phyloP scores from a whole-genome alignment of 2,888 invertebrate genomes.

The Tridacna crocea region DNA sequence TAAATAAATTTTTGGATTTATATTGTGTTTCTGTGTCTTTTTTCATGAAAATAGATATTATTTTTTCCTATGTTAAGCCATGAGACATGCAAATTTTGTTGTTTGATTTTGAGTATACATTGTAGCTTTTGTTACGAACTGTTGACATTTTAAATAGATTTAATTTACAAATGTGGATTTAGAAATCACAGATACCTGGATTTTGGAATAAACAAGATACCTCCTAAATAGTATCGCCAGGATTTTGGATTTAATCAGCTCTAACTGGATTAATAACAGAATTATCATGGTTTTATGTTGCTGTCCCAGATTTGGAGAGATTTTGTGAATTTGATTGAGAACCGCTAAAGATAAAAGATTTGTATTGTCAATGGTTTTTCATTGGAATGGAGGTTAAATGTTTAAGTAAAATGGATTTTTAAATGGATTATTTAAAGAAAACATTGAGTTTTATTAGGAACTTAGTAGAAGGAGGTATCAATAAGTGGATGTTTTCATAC shows the following conservation, averaged over 20 bases:
- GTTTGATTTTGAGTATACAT: too few species aligned
- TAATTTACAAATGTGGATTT: background rate
- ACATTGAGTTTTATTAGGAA: too few species aligned
- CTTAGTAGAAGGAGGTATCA: background rate
- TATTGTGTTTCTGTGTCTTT: background rate
- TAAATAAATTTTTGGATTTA: background rate
- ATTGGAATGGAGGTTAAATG: background rate
- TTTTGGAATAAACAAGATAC: background rate
- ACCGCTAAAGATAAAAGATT: background rate
- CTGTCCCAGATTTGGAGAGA: conserved; percentile 4
- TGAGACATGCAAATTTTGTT: too few species aligned
- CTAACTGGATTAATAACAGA: conserved; percentile 15
- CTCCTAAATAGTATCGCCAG: background rate
- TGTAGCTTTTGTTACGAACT: too few species aligned
- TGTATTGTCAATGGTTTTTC: background rate
- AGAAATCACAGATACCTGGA: background rate
- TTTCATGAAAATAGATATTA: background rate
- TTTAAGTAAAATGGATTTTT: background rate
- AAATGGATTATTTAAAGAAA: too few species aligned
- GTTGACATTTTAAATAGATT: background rate
- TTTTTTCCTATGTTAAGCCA: background rate
- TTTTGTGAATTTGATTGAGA: background rate
- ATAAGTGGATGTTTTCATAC: background rate
- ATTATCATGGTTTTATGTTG: conserved; percentile 7
- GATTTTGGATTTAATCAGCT: conserved; percentile 14